These are phyloP conservation scores for Neolamprologus sp. DNA, from an alignment of 2,113 vertebrate species.

Conservation along the genomic window DNA sequence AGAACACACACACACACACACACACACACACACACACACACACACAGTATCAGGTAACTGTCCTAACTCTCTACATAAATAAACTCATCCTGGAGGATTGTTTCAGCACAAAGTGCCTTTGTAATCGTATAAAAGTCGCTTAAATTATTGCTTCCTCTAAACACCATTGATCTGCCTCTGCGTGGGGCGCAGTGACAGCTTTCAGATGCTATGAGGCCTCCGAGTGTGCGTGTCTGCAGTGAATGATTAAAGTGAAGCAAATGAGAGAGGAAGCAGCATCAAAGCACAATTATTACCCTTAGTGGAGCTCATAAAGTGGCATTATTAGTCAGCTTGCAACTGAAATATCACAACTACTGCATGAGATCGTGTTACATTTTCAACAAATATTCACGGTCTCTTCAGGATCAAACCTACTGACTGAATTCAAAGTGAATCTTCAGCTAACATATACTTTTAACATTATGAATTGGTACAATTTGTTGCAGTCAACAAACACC, in stretches of 20 bases:
- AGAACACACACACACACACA: not conserved
- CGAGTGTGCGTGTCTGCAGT: not conserved
- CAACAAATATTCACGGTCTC: not conserved
- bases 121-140: not conserved
- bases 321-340: not conserved
- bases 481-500: not conserved
- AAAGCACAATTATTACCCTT: not conserved
- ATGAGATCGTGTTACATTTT: not conserved
- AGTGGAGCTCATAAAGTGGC: not conserved
- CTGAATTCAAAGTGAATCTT: not conserved
- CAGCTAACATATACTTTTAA: not conserved
- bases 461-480: not conserved
- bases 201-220: not conserved
- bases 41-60: not conserved
- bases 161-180: not conserved
- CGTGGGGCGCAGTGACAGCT: not conserved
- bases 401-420: not conserved
- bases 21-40: not conserved
- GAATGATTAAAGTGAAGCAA: not conserved
- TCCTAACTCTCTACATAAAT: not conserved
- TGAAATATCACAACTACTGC: not conserved
- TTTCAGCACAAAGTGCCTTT: not conserved
- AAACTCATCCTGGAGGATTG: not conserved
- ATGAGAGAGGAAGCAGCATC: not conserved
- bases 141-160: not conserved